A percentile compares a stretch with the other conserved stretches of the same genome.
phyloP scores from a whole-genome alignment of 2,113 vertebrate genomes.

The Piaya cayana region DNA sequence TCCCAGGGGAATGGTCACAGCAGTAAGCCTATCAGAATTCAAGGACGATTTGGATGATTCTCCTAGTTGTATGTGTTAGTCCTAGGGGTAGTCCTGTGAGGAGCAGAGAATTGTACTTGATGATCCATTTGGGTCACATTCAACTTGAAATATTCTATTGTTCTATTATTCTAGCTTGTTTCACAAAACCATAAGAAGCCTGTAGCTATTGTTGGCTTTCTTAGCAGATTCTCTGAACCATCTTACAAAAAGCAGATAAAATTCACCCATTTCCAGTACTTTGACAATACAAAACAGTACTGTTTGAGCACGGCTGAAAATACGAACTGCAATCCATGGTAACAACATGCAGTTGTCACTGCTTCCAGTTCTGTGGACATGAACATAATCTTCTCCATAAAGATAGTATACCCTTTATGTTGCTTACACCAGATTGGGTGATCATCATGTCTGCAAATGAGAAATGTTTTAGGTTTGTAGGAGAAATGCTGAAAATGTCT shows the following conservation, averaged over 20 bases:
- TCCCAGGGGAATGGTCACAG: accelerated
- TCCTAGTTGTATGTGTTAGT: not conserved
- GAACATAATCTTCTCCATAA: not conserved
- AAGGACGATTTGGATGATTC: accelerated
- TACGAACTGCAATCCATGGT: not conserved
- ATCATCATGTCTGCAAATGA: not conserved
- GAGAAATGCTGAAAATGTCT: not conserved
- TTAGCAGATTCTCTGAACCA: not conserved
- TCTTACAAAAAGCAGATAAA: not conserved
- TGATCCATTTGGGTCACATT: not conserved
- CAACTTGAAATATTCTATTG: not conserved
- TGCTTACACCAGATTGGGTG: not conserved
- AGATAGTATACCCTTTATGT: not conserved
- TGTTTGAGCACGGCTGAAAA: not conserved
- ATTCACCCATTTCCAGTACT: not conserved
- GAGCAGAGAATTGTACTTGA: not conserved
- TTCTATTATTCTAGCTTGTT: not conserved
- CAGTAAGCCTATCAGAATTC: not conserved
- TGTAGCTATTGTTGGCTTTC: not conserved
- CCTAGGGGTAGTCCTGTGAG: not conserved
- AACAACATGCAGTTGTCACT: not conserved
- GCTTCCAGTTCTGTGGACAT: not conserved
- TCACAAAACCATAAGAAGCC: not conserved
- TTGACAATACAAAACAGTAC: not conserved
- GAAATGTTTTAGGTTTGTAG: too few species aligned